Evolutionary conservation across 1,140 invertebrate species (phyloP).

Genomic region (honey bee (Apis mellifera)): DNA sequence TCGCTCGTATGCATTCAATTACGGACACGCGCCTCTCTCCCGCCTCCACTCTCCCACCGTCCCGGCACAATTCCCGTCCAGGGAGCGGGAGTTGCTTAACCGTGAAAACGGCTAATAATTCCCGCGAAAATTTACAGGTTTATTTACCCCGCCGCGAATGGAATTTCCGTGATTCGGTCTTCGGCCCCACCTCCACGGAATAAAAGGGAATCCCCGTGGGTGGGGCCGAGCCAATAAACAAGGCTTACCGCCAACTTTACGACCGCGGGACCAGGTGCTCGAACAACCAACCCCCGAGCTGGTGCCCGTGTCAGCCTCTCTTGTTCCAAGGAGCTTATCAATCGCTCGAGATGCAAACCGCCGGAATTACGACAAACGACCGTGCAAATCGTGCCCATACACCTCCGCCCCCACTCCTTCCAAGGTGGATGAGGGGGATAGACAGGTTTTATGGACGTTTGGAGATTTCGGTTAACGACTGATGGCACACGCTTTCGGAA

Average conservation of each 20-base stretch:
- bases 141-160: constrained; percentile 63
- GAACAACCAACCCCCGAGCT: constrained; percentile 1
- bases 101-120: constrained; percentile 52
- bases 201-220: constrained; percentile 58
- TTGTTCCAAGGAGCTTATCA: constrained; percentile 63
- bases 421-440: not conserved
- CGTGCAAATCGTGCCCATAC: constrained; percentile 32
- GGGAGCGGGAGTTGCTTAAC: constrained; percentile 34
- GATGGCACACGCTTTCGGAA: not conserved
- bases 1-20: constrained; percentile 44
- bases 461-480: constrained; percentile 11
- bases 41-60: not conserved
- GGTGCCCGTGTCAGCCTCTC: constrained; percentile 37
- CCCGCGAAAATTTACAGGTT: constrained; percentile 54
- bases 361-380: constrained; percentile 54
- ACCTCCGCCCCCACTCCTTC: not conserved
- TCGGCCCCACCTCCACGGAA: constrained; percentile 35
- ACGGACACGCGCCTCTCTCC: constrained; percentile 10
- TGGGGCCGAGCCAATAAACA: constrained; percentile 56
- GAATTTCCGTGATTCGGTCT: constrained; percentile 48
- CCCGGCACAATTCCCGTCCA: constrained; percentile 12
- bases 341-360: constrained; percentile 51
- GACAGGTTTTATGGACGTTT: constrained; percentile 14
- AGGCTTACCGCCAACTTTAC: constrained; percentile 65
- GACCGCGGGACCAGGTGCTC: constrained; percentile 54